Evolutionary conservation across 2,888 invertebrate genomes (phyloP).

Genomic region (Drosophila suboccidentalis): DNA sequence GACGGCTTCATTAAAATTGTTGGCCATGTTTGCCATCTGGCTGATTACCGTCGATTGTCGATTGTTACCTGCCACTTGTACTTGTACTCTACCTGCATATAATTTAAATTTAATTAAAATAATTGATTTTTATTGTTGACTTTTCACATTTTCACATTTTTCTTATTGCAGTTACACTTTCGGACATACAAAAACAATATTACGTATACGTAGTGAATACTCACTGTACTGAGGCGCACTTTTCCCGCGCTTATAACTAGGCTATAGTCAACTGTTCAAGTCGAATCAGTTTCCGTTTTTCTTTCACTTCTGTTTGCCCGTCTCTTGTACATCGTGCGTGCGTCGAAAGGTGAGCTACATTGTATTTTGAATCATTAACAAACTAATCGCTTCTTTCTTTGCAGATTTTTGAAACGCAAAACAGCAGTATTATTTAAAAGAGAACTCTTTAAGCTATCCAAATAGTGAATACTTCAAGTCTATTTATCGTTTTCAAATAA

Average conservation of each 20-base stretch:
- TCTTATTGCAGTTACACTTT: conserved; percentile 69
- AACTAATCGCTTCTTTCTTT: conserved; percentile 21
- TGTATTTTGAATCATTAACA: background rate
- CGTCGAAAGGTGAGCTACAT: conserved; percentile 8
- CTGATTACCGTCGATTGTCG: background rate
- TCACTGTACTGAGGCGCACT: conserved; percentile 16
- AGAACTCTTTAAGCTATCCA: conserved; percentile 30
- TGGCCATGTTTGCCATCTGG: conserved; percentile 29
- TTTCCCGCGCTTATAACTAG: conserved; percentile 57
- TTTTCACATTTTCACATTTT: no score
- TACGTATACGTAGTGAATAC: conserved; percentile 48
- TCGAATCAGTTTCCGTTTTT: conserved; percentile 32
- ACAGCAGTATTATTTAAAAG: conserved; percentile 66
- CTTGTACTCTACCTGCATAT: conserved; percentile 39
- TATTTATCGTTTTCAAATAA: conserved; percentile 25
- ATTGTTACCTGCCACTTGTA: background rate
- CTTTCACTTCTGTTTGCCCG: conserved; percentile 47
- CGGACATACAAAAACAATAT: conserved; percentile 42
- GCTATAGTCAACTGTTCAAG: conserved; percentile 43
- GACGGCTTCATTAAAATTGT: conserved; percentile 70
- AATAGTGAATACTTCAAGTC: conserved; percentile 26
- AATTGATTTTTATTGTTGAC: conserved; percentile 74
- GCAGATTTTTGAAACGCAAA: conserved; percentile 54
- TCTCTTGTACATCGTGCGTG: conserved; percentile 38
- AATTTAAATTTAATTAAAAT: conserved; percentile 78